Conservation (phyloP, 2,888 invertebrate species). For the Abrostola tripartita region DNA sequence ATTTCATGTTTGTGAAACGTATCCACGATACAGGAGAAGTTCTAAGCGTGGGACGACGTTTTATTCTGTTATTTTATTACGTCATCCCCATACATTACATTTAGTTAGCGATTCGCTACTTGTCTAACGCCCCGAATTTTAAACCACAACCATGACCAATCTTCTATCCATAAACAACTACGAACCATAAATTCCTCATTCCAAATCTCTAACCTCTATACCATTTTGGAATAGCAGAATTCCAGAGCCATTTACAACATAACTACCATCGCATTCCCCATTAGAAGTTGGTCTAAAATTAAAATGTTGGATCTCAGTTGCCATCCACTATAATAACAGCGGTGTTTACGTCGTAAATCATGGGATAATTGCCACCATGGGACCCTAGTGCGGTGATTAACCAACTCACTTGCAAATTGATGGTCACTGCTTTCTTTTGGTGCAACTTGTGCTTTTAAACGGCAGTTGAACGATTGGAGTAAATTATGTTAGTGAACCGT, state of each 20-base stretch:
- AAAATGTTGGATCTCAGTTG: conserved; percentile 69
- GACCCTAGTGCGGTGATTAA: conserved; percentile 57
- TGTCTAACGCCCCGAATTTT: too few species aligned
- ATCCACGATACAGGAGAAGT: too few species aligned
- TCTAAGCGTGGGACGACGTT: too few species aligned
- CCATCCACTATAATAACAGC: conserved; percentile 59
- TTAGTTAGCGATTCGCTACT: too few species aligned
- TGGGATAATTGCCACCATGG: conserved; percentile 71
- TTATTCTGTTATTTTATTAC: too few species aligned
- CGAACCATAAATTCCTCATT: too few species aligned
- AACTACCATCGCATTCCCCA: conserved; percentile 8
- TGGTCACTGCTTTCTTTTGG: conserved; percentile 50
- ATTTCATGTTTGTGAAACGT: too few species aligned
- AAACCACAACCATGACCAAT: too few species aligned
- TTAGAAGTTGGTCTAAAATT: conserved; percentile 60
- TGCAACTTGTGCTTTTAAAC: conserved; percentile 20
- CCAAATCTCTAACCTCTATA: too few species aligned
- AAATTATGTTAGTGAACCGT: neutral
- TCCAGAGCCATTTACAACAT: neutral
- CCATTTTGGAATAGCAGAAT: too few species aligned
- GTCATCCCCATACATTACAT: too few species aligned
- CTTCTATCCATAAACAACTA: too few species aligned
- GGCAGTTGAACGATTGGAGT: neutral
- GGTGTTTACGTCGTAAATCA: conserved; percentile 78
- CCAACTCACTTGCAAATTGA: conserved; percentile 59